Percentiles rank a stretch among this genome's conserved stretches.
Evolutionary conservation across 2,888 invertebrate genomes (phyloP).

Genomic region (Luperina nickerlii): DNA sequence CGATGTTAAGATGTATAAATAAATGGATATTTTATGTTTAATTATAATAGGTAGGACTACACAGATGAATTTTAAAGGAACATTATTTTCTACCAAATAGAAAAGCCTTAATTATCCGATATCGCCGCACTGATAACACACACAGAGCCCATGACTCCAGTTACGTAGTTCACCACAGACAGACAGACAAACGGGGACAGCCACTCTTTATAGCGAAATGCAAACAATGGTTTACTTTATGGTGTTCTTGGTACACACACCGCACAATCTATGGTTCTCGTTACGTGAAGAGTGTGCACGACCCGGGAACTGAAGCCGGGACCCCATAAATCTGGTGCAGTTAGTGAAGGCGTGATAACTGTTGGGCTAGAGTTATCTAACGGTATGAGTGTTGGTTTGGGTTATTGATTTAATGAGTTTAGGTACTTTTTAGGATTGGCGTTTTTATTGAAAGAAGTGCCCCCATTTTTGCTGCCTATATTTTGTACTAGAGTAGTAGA

Average conservation of each 20-base stretch:
- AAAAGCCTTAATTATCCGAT: conserved; percentile 26
- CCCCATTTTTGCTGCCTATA: no score
- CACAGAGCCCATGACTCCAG: conserved; percentile 12
- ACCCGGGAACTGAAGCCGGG: conserved; percentile 66
- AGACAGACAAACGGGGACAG: conserved; percentile 62
- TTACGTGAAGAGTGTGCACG: conserved; percentile 66
- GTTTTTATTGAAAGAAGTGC: not conserved
- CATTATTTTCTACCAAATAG: not conserved
- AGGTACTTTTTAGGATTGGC: not conserved
- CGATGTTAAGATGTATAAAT: not conserved
- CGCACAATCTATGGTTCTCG: conserved; percentile 59
- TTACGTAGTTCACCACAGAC: conserved; percentile 47
- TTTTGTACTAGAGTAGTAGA: no score
- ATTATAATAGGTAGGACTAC: not conserved
- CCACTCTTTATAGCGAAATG: conserved; percentile 61
- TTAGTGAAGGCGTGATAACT: conserved; percentile 61
- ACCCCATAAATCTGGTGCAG: conserved; percentile 64
- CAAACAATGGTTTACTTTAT: conserved; percentile 65
- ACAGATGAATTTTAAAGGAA: no score
- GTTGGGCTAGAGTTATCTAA: conserved; percentile 51
- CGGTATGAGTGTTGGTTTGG: not conserved
- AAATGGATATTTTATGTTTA: not conserved
- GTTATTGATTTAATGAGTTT: conserved; percentile 3
- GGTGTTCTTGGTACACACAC: conserved; percentile 51
- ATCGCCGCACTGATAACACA: conserved; percentile 39